phyloP scores from a whole-genome alignment of 2,113 vertebrate species.

The Theristicus caerulescens region DNA sequence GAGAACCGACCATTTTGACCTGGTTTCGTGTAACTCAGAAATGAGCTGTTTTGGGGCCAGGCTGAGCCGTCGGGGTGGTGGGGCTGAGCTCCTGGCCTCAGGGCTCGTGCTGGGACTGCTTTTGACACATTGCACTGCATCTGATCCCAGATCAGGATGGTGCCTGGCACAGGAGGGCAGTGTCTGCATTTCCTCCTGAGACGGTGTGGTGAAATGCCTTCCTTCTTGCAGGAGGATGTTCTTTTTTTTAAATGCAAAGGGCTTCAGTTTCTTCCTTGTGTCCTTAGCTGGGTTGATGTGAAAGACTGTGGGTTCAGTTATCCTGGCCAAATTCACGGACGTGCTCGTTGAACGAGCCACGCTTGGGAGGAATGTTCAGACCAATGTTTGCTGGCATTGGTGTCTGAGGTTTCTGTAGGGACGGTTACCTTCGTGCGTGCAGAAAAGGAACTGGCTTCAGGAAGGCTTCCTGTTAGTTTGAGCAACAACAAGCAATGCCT shows the following conservation, averaged over 20 bases:
- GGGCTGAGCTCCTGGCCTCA: fast-evolving
- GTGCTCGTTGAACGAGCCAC: fast-evolving
- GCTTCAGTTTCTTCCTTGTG: not conserved
- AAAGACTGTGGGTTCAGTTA: not conserved
- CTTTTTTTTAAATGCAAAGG: not conserved
- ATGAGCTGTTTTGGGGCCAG: not conserved
- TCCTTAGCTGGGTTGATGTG: not conserved
- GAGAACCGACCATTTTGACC: not conserved
- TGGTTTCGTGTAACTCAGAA: fast-evolving
- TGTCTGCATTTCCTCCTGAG: not conserved
- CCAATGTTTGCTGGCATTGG: fast-evolving
- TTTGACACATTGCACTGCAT: fast-evolving
- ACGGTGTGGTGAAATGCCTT: fast-evolving
- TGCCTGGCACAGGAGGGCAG: not conserved
- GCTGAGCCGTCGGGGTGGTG: fast-evolving
- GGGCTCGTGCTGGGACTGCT: not conserved
- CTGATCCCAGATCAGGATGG: not conserved
- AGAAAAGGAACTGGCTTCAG: not conserved
- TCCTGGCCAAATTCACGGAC: not conserved
- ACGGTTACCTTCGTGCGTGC: not conserved
- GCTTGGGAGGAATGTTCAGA: not conserved
- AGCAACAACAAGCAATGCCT: not conserved
- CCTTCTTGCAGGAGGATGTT: not conserved
- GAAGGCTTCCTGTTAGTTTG: not conserved
- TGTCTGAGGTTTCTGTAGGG: not conserved